These are phyloP conservation scores for Tanytarsus gracilentus DNA, from an alignment of 2,888 invertebrate genomes.

Conservation along the genomic window DNA sequence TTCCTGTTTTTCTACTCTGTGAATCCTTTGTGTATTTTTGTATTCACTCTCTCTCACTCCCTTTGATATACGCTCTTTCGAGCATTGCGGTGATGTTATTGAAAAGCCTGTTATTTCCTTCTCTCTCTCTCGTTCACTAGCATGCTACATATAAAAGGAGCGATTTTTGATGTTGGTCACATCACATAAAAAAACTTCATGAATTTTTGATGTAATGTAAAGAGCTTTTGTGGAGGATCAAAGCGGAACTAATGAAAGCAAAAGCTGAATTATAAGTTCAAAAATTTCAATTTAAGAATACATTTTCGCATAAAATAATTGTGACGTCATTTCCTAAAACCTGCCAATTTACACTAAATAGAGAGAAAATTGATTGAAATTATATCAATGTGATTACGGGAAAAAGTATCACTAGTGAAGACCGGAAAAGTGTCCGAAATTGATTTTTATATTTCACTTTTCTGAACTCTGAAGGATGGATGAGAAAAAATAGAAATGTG, in stretches of 20 bases:
- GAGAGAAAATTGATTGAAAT: too few relatives aligned
- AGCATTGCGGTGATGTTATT: neutral
- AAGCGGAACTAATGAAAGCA: too few relatives aligned
- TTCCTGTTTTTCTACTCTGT: neutral
- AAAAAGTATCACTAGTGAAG: too few relatives aligned
- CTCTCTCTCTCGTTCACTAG: neutral
- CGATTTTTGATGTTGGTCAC: neutral
- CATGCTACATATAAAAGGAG: neutral
- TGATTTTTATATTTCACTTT: neutral
- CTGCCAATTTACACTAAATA: too few relatives aligned
- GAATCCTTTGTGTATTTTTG: neutral
- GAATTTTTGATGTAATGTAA: neutral
- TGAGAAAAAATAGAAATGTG: neutral
- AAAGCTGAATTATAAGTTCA: too few relatives aligned
- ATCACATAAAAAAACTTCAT: neutral
- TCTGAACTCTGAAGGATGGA: neutral
- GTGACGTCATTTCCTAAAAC: too few relatives aligned
- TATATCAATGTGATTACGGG: too few relatives aligned
- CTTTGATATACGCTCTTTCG: neutral
- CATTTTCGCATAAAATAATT: too few relatives aligned
- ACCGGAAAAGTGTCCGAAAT: neutral
- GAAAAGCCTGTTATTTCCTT: conserved; percentile 4
- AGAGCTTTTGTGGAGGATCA: too few relatives aligned
- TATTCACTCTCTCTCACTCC: neutral
- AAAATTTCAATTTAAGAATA: too few relatives aligned